Evolutionary conservation across 2,888 invertebrate genomes (phyloP).

Genomic region (Reticulitermes lucifugus): DNA sequence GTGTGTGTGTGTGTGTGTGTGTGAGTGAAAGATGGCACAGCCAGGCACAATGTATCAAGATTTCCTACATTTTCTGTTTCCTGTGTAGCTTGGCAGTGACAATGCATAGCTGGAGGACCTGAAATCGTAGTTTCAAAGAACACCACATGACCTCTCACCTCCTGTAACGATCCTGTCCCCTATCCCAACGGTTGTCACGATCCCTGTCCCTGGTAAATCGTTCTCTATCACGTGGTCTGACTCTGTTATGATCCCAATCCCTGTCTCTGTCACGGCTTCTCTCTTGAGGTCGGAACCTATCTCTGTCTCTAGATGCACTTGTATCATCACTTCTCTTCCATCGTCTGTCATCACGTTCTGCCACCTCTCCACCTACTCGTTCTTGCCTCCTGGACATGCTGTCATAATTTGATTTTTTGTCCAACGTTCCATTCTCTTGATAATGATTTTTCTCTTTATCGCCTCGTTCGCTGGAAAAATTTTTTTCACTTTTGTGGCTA

Average conservation of each 20-base stretch:
- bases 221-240: not conserved
- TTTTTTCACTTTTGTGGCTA: not conserved
- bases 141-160: not conserved
- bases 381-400: not conserved
- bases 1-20: too few species aligned
- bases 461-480: not conserved
- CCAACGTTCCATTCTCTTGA: constrained; percentile 20
- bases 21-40: too few species aligned
- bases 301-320: not conserved
- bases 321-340: not conserved
- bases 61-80: too few species aligned
- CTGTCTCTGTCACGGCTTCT: not conserved
- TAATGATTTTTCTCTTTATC: constrained; percentile 1
- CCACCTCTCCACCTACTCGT: not conserved
- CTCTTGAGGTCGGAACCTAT: not conserved
- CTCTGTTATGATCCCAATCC: not conserved
- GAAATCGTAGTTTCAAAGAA: not conserved
- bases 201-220: constrained; percentile 16
- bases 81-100: too few species aligned
- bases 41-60: too few species aligned
- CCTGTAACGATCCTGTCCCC: constrained; percentile 19
- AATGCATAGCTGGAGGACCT: not conserved
- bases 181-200: constrained; percentile 13
- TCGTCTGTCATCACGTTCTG: not conserved
- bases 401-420: not conserved